phyloP scores from a whole-genome alignment of 2,113 vertebrate genomes.

The Urocolius indicus region DNA sequence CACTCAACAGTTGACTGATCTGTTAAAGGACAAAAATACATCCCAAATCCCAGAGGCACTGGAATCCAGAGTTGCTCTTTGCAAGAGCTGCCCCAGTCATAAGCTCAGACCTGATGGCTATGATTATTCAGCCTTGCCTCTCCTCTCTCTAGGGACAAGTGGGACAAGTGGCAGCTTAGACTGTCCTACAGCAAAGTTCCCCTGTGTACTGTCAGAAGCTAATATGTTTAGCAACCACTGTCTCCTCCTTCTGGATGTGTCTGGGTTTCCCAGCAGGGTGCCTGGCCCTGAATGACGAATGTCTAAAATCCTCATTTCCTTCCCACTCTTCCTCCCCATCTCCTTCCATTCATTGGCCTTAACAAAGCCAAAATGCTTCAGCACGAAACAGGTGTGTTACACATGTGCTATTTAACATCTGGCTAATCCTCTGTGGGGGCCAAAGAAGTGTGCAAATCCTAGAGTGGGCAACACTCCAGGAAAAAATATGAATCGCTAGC shows the following conservation, averaged over 20 bases:
- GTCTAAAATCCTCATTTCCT: not conserved
- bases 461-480: conserved; percentile 16
- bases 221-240: not conserved
- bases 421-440: not conserved
- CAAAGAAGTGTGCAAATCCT: conserved; percentile 35
- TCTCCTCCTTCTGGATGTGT: not conserved
- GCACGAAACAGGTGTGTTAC: conserved; percentile 30
- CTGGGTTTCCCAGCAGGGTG: not conserved
- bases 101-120: not conserved
- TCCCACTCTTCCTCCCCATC: not conserved
- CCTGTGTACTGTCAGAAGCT: not conserved
- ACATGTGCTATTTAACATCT: conserved; percentile 42
- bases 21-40: not conserved
- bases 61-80: not conserved
- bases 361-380: not conserved
- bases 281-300: not conserved
- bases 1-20: not conserved
- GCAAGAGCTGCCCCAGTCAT: not conserved
- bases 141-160: not conserved
- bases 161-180: not conserved
- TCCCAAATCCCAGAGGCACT: not conserved
- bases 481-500: not conserved
- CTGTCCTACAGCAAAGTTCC: not conserved
- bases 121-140: not conserved
- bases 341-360: not conserved